Percentiles rank a stretch among this genome's conserved stretches.
Evolutionary conservation across 2,113 vertebrate species (phyloP).

Genomic region (Leucosticte australis): DNA sequence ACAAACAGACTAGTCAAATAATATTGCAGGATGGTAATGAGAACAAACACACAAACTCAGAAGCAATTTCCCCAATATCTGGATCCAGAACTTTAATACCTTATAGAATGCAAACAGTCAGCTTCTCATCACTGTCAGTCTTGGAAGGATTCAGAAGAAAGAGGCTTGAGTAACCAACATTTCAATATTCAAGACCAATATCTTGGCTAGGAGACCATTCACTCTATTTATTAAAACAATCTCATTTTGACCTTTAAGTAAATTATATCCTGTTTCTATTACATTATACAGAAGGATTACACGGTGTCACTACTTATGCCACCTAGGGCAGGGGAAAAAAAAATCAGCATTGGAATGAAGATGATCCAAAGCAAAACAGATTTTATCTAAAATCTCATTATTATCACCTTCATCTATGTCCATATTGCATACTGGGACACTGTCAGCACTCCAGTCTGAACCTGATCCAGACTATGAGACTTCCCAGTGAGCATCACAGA

Average conservation of each 20-base stretch:
- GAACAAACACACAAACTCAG: background rate
- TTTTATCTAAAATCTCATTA: background rate
- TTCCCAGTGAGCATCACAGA: constrained; percentile 15
- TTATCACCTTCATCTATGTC: background rate
- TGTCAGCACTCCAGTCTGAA: background rate
- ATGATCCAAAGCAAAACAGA: background rate
- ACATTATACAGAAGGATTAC: background rate
- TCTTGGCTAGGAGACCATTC: background rate
- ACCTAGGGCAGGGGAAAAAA: background rate
- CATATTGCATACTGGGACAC: background rate
- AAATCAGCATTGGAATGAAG: background rate
- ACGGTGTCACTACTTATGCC: background rate
- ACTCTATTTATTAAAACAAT: background rate
- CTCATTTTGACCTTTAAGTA: background rate
- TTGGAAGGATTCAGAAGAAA: background rate
- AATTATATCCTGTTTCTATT: background rate
- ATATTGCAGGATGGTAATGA: background rate
- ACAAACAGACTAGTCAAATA: background rate
- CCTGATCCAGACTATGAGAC: background rate
- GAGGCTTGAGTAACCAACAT: background rate
- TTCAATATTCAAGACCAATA: background rate
- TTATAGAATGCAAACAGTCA: background rate
- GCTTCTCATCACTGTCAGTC: background rate
- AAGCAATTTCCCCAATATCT: background rate
- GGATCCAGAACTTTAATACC: background rate